A percentile compares a stretch with the other conserved stretches of the same genome.
phyloP scores from a whole-genome alignment of 2,888 invertebrate species.

The Hyposoter didymator region DNA sequence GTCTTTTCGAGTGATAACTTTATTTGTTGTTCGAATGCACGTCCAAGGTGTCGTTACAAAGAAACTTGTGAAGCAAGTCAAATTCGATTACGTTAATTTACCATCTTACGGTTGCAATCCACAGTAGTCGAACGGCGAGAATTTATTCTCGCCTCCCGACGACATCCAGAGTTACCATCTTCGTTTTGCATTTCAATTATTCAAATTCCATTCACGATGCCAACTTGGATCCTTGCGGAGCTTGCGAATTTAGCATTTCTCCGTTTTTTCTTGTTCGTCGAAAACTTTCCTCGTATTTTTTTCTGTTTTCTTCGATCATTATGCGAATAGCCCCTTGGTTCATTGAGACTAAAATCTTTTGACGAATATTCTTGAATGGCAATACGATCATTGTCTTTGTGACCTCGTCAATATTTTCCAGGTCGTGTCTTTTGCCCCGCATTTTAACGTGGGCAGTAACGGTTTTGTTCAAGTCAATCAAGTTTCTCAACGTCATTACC shows the following conservation, averaged over 20 bases:
- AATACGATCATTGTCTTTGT: neutral
- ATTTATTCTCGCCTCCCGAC: conserved; percentile 40
- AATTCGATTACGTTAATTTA: conserved; percentile 22
- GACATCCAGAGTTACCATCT: conserved; percentile 10
- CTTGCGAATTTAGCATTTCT: neutral
- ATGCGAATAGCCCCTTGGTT: neutral
- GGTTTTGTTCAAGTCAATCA: neutral
- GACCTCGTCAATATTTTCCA: neutral
- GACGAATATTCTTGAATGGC: neutral
- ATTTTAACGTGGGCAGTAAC: neutral
- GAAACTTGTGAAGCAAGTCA: conserved; percentile 1
- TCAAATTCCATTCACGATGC: conserved; percentile 2
- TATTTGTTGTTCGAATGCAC: neutral
- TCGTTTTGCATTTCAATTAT: conserved; percentile 17
- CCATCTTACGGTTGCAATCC: neutral
- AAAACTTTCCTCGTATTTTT: neutral
- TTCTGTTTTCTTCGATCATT: neutral
- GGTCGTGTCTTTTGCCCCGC: neutral
- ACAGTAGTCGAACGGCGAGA: neutral
- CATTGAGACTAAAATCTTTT: neutral
- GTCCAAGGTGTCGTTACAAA: conserved; percentile 8
- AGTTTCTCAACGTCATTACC: neutral
- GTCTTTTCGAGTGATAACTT: neutral
- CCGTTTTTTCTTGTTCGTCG: neutral
- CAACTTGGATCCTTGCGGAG: neutral